Evolutionary conservation across 2,113 vertebrate genomes (phyloP).

Genomic region (Hemibagrus wyckioides): DNA sequence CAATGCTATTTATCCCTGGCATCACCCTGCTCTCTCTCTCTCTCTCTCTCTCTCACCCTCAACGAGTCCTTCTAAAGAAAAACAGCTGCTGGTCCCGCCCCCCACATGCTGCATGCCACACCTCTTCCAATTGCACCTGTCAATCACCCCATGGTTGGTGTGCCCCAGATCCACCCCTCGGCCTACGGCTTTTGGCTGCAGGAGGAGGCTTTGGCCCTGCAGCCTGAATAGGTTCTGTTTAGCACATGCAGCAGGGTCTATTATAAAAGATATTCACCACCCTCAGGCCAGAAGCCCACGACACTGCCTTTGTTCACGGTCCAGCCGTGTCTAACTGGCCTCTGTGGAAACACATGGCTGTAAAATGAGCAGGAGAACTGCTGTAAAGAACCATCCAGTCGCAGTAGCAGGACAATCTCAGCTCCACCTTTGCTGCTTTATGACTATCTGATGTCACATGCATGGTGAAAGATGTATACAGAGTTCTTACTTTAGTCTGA

Average conservation of each 20-base stretch:
- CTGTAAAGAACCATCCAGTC: not conserved
- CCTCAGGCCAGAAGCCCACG: constrained; percentile 44
- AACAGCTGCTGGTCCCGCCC: constrained; percentile 45
- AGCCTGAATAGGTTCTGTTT: constrained; percentile 52
- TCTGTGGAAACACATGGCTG: constrained; percentile 36
- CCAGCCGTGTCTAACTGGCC: constrained; percentile 44
- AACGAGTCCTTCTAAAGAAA: constrained; percentile 10
- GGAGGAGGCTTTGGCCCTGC: constrained; percentile 30
- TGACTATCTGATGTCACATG: not conserved
- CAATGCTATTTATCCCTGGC: not conserved
- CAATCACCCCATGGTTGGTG: constrained; percentile 38
- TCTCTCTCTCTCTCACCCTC: not conserved
- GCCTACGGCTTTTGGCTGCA: constrained; percentile 41
- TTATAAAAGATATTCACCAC: constrained; percentile 54
- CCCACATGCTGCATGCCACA: constrained; percentile 45
- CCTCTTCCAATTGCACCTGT: constrained; percentile 40
- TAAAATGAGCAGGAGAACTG: constrained; percentile 34
- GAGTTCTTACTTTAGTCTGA: not conserved
- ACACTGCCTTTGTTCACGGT: constrained; percentile 50
- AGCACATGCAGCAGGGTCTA: constrained; percentile 45
- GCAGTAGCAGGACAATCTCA: not conserved
- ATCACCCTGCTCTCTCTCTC: not conserved
- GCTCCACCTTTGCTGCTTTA: not conserved
- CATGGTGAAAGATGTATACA: not conserved
- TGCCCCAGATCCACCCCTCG: constrained; percentile 28